Percentiles rank a stretch among this genome's conserved stretches.
phyloP scores from a whole-genome alignment of 2,113 vertebrate genomes.

The Solenodon paradoxus region DNA sequence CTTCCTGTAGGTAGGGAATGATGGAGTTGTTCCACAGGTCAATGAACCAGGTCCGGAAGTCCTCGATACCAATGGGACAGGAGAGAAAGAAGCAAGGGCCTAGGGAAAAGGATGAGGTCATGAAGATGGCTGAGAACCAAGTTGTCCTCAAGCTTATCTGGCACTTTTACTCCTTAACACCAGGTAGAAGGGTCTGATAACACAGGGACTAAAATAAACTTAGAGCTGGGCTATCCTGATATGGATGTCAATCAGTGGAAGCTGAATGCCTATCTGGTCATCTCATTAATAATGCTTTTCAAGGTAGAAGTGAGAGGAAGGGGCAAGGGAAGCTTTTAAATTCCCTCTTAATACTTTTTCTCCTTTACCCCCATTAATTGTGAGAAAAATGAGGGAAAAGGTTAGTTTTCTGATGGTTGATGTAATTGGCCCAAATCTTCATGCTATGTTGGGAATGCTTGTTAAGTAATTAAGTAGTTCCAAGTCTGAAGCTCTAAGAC shows the following conservation, averaged over 20 bases:
- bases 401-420: neutral
- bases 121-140: neutral
- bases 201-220: neutral
- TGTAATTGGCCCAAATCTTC: neutral
- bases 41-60: constrained; percentile 97
- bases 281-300: neutral
- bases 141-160: neutral
- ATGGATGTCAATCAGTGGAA: neutral
- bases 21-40: constrained; percentile 99
- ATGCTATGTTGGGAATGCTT: neutral
- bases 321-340: neutral
- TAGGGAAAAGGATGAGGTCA: constrained; percentile 50
- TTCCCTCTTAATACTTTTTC: neutral
- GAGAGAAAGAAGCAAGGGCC: constrained; percentile 98
- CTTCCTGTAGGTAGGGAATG: constrained; percentile 97
- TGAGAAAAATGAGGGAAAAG: neutral
- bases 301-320: neutral
- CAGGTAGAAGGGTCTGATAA: neutral
- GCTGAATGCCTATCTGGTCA: neutral
- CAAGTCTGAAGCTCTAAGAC: neutral
- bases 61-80: constrained; percentile 93
- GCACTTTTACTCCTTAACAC: neutral
- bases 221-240: neutral
- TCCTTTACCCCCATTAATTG: neutral
- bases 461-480: neutral